Percentiles rank a stretch among this genome's conserved stretches.
Evolutionary conservation across 2,888 invertebrate species (phyloP).

Genomic region (Morpho deidamia): DNA sequence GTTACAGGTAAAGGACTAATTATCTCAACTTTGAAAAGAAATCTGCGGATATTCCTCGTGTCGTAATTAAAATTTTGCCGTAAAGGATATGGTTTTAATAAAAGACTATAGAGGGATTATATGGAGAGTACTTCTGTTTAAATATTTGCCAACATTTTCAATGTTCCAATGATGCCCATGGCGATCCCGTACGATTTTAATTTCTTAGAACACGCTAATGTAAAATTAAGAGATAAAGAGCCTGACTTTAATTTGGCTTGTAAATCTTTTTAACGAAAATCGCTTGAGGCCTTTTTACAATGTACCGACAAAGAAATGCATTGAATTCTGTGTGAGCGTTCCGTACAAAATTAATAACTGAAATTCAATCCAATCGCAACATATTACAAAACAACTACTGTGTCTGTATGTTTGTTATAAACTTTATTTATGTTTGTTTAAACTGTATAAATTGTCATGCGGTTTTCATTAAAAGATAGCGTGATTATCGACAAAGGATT

Average conservation of each 20-base stretch:
- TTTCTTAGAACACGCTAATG: slow-evolving; percentile 5
- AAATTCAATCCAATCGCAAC: too few species aligned
- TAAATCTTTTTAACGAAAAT: slow-evolving; percentile 4
- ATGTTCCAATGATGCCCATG: neutral
- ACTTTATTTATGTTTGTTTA: too few species aligned
- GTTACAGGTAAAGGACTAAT: too few species aligned
- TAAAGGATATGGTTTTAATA: too few species aligned
- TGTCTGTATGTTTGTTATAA: too few species aligned
- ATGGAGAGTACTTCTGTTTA: neutral
- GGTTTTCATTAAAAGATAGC: too few species aligned
- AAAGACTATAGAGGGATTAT: neutral
- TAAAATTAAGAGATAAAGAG: slow-evolving; percentile 8
- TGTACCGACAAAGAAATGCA: slow-evolving; percentile 1
- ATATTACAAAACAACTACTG: too few species aligned
- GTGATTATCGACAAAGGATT: too few species aligned
- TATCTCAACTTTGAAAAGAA: too few species aligned
- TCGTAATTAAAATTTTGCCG: too few species aligned
- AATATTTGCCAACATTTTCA: neutral
- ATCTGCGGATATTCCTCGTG: too few species aligned
- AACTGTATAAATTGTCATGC: too few species aligned
- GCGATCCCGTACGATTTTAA: neutral
- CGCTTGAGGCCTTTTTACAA: neutral
- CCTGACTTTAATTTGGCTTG: slow-evolving; percentile 4
- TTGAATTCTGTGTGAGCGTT: neutral
- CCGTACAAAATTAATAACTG: neutral